These are phyloP conservation scores for Scolanthus callimorphus DNA, from an alignment of 92 coral and sea anemone species.

Conservation along the genomic window DNA sequence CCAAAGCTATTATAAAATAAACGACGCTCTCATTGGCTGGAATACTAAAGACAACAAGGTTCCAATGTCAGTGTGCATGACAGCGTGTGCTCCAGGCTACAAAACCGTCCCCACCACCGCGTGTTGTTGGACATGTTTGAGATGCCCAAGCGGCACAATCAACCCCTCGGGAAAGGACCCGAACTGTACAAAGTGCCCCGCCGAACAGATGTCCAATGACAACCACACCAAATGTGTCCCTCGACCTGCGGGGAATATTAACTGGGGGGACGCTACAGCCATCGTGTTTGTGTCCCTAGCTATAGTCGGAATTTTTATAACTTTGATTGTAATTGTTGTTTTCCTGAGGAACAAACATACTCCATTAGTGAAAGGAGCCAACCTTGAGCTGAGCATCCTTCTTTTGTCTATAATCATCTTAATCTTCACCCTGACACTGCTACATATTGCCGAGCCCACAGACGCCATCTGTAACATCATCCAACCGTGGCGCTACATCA, in stretches of 20 bases:
- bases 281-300: slow-evolving; percentile 16
- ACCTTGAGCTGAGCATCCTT: slow-evolving; percentile 32
- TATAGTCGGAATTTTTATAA: slow-evolving; percentile 15
- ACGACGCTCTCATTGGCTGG: neutral
- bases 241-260: slow-evolving; percentile 27
- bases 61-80: slow-evolving; percentile 38
- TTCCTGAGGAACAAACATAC: slow-evolving; percentile 14
- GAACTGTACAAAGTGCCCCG: slow-evolving; percentile 36
- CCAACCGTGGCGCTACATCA: slow-evolving; percentile 47
- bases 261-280: slow-evolving; percentile 33
- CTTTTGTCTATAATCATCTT: slow-evolving; percentile 14
- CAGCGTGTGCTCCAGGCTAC: slow-evolving; percentile 38
- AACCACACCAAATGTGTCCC: slow-evolving; percentile 25
- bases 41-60: slow-evolving; percentile 1
- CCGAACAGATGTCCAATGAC: slow-evolving; percentile 23
- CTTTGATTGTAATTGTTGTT: slow-evolving; percentile 8
- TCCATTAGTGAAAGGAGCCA: slow-evolving; percentile 47
- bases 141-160: slow-evolving; percentile 34
- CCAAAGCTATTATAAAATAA: neutral
- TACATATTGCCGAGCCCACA: slow-evolving; percentile 31
- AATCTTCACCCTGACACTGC: slow-evolving; percentile 28
- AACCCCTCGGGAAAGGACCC: slow-evolving; percentile 13
- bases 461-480: slow-evolving; percentile 24
- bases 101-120: slow-evolving; percentile 20
- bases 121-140: slow-evolving; percentile 55